A percentile compares a stretch with the other conserved stretches of the same genome.
Evolutionary conservation across 2,797 vertebrate species (phyloP).

Genomic region (Darevskia mixta): DNA sequence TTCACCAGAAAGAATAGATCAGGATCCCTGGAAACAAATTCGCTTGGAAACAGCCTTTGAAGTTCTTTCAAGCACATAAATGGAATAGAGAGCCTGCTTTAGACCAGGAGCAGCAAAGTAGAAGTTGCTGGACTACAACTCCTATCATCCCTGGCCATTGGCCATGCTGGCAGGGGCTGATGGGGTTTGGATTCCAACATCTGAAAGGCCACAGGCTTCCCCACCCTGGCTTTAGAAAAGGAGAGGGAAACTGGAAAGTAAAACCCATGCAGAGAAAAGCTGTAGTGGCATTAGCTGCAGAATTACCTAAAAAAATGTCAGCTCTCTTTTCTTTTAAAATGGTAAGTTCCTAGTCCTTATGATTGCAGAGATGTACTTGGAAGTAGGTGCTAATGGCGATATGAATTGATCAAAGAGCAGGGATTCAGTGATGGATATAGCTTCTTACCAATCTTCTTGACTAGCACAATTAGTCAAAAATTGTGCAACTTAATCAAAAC

Average conservation of each 20-base stretch:
- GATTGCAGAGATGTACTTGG: background rate
- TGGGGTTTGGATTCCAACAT: too few relatives aligned
- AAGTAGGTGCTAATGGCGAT: background rate
- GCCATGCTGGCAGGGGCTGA: too few relatives aligned
- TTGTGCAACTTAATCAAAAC: background rate
- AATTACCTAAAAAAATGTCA: background rate
- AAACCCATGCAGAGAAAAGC: background rate
- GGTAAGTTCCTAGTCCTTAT: background rate
- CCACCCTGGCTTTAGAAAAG: constrained; percentile 54
- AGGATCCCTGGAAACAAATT: constrained; percentile 69
- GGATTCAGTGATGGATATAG: background rate
- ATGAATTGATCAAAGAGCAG: background rate
- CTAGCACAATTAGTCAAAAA: background rate
- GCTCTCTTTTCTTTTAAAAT: background rate
- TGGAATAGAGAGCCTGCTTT: constrained; percentile 62
- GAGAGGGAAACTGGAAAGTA: constrained; percentile 39
- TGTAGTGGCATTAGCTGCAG: background rate
- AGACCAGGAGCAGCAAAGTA: too few relatives aligned
- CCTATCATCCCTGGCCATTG: too few relatives aligned
- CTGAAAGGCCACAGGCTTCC: too few relatives aligned
- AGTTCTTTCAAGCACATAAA: constrained; percentile 64
- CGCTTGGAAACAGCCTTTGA: constrained; percentile 69
- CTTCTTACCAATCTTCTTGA: background rate
- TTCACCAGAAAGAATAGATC: constrained; percentile 63
- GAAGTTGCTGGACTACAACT: too few relatives aligned